These are phyloP conservation scores for Orientallactaga bullata DNA, from an alignment of 2,113 vertebrate species.

Conservation along the genomic window DNA sequence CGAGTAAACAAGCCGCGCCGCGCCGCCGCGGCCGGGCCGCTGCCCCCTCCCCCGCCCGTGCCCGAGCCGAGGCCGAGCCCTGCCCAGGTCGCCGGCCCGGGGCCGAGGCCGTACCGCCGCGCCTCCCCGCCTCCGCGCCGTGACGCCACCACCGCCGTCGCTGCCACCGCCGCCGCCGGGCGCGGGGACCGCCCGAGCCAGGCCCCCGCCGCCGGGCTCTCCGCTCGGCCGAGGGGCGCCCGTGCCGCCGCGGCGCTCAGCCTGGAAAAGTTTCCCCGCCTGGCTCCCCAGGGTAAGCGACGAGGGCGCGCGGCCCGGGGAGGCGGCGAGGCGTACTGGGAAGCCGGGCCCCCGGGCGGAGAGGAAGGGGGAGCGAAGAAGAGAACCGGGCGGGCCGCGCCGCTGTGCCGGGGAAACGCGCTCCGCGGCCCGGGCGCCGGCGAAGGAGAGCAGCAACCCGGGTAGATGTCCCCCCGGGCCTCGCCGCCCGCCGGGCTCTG, in stretches of 20 bases:
- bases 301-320: constrained; percentile 48
- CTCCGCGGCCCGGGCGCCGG: constrained; percentile 32
- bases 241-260: constrained; percentile 53
- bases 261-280: constrained; percentile 79
- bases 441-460: background rate
- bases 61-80: constrained; percentile 61
- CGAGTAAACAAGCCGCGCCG: constrained; percentile 82
- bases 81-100: constrained; percentile 63
- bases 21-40: constrained; percentile 79
- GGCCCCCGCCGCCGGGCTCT: constrained; percentile 66
- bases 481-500: background rate
- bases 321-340: background rate
- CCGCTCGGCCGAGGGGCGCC: constrained; percentile 53
- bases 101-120: constrained; percentile 66
- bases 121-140: constrained; percentile 73
- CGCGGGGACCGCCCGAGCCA: constrained; percentile 66
- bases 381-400: background rate
- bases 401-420: background rate
- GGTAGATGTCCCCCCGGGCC: background rate
- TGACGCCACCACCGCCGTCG: constrained; percentile 67
- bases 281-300: constrained; percentile 76
- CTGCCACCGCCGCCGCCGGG: constrained; percentile 54
- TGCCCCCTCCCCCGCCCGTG: constrained; percentile 63
- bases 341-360: background rate
- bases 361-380: no score